Conservation (phyloP, 2,797 vertebrate genomes). For the Pipistrellus nathusii region DNA sequence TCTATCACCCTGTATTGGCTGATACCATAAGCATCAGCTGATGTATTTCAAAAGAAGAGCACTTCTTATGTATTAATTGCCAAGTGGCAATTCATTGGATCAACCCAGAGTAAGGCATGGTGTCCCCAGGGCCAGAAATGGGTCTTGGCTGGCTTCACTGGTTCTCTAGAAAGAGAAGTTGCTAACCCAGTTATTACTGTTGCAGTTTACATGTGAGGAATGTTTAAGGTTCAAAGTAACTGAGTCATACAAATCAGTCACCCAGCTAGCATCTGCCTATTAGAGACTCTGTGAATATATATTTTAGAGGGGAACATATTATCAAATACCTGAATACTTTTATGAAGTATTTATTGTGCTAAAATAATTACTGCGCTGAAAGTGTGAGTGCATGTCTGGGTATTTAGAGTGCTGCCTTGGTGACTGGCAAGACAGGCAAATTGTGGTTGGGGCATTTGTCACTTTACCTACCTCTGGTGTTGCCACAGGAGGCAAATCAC, state of each 20-base stretch:
- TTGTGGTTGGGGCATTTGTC: accelerated
- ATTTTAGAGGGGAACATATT: not conserved
- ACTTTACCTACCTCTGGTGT: slow-evolving; percentile 91
- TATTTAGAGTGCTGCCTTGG: accelerated
- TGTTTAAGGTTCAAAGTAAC: not conserved
- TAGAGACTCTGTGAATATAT: not conserved
- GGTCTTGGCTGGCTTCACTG: not conserved
- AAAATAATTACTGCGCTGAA: not conserved
- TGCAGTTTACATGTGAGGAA: not conserved
- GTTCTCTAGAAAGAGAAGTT: not conserved
- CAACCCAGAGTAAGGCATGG: not conserved
- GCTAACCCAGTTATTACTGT: not conserved
- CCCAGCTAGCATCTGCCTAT: not conserved
- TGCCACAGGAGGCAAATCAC: slow-evolving; percentile 90
- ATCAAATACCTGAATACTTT: not conserved
- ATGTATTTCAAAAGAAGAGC: not conserved
- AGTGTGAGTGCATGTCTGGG: not conserved
- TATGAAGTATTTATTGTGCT: not conserved
- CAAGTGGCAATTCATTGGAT: not conserved
- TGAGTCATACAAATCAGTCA: not conserved
- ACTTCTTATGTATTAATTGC: not conserved
- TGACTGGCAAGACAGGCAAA: not conserved
- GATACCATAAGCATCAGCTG: slow-evolving; percentile 21
- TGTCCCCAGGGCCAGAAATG: not conserved
- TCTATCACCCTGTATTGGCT: slow-evolving; percentile 44